phyloP scores from a whole-genome alignment of 2,113 vertebrate species.

The Phrynosoma platyrhinos region DNA sequence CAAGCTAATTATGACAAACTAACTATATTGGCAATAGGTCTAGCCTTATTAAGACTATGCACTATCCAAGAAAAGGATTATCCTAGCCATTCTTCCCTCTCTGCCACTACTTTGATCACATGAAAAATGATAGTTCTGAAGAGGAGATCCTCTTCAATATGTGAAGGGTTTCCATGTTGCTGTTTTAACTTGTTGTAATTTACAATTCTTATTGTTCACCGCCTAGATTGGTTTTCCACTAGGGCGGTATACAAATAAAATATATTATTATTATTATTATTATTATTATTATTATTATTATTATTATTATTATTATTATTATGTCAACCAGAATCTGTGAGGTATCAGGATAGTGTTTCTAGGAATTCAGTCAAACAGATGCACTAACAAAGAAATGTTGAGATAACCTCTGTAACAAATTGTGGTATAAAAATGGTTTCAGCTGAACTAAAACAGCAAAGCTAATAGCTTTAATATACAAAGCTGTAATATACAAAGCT shows the following conservation, averaged over 20 bases:
- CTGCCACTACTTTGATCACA: slow-evolving; percentile 16
- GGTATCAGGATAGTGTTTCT: not conserved
- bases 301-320: no score
- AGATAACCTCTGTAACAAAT: slow-evolving; percentile 29
- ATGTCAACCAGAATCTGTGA: not conserved
- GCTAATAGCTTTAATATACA: not conserved
- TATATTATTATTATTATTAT: no score
- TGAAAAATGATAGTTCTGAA: no score
- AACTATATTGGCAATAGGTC: not conserved
- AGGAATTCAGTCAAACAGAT: slow-evolving; percentile 40
- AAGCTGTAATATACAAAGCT: slow-evolving; percentile 11
- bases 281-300: no score
- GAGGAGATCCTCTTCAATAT: no score
- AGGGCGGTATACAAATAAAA: no score
- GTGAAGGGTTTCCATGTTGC: no score
- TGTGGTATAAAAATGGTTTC: slow-evolving; percentile 2
- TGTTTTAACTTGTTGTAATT: no score
- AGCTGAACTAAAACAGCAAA: not conserved
- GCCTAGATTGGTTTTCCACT: no score
- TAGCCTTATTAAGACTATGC: not conserved
- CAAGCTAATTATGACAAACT: not conserved
- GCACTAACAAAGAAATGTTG: slow-evolving; percentile 50
- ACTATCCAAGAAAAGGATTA: no score
- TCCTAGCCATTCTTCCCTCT: not conserved
- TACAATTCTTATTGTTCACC: no score